phyloP scores from a whole-genome alignment of 2,888 invertebrate genomes.

The Orthosia gracilis region DNA sequence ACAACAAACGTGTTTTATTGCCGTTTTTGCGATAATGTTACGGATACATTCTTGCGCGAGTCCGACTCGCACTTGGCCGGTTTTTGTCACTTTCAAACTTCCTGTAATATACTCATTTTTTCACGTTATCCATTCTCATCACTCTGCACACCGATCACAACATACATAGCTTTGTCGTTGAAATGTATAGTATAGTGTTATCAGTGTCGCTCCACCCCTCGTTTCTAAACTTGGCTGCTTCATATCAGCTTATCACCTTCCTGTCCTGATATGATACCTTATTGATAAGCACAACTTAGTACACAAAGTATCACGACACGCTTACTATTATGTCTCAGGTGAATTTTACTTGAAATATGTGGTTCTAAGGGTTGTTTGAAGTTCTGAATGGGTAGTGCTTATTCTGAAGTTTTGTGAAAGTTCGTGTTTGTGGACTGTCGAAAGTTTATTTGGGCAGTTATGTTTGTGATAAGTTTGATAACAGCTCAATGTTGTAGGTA shows the following conservation, averaged over 20 bases:
- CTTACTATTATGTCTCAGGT: slow-evolving; percentile 45
- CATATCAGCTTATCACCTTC: slow-evolving; percentile 43
- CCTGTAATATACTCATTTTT: no score
- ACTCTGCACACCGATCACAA: no score
- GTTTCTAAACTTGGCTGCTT: slow-evolving; percentile 1
- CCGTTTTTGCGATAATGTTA: no score
- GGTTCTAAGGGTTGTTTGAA: neutral
- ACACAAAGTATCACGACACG: slow-evolving; percentile 31
- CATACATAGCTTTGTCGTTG: no score
- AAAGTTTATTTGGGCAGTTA: neutral
- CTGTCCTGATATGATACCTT: slow-evolving; percentile 32
- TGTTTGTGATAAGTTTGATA: neutral
- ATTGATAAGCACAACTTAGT: slow-evolving; percentile 47
- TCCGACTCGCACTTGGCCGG: no score
- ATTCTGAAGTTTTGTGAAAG: neutral
- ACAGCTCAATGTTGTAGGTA: neutral
- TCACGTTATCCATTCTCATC: no score
- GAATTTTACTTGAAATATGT: neutral
- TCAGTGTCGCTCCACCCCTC: slow-evolving; percentile 22
- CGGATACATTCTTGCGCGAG: no score
- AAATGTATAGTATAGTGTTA: slow-evolving; percentile 1
- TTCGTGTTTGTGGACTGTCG: neutral
- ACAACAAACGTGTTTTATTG: no score
- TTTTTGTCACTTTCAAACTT: no score
- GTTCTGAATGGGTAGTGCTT: neutral